These are phyloP conservation scores for Trinectes maculatus DNA, from an alignment of 2,113 vertebrate genomes.

Conservation along the genomic window DNA sequence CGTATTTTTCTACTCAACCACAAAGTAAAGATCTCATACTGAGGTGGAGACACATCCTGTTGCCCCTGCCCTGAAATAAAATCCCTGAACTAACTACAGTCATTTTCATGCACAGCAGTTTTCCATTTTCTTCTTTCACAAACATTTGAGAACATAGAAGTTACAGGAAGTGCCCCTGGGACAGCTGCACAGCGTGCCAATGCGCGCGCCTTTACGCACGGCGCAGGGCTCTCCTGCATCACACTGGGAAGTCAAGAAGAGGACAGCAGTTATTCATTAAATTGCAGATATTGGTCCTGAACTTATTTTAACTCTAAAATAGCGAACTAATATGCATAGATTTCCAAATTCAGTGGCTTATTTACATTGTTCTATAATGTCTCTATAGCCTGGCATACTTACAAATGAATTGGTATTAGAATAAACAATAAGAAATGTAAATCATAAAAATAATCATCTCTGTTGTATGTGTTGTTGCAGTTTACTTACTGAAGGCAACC, in stretches of 20 bases:
- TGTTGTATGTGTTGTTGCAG: neutral
- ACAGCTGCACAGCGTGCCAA: constrained; percentile 86
- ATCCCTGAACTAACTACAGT: neutral
- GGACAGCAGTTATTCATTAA: neutral
- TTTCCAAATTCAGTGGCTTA: no score
- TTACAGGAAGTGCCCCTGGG: constrained; percentile 83
- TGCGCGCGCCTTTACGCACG: constrained; percentile 83
- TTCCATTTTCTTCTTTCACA: constrained; percentile 59
- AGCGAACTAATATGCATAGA: no score
- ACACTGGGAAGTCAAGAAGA: constrained; percentile 74
- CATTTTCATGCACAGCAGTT: neutral
- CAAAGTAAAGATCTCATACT: constrained; percentile 19
- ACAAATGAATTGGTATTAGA: no score
- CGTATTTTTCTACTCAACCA: constrained; percentile 13
- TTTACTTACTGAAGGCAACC: constrained; percentile 81
- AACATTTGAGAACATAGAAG: constrained; percentile 85
- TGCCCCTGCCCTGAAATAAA: neutral
- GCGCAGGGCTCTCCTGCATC: constrained; percentile 82
- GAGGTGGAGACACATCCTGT: neutral
- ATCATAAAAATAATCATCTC: neutral
- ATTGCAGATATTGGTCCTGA: neutral
- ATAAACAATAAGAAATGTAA: no score
- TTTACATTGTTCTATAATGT: no score
- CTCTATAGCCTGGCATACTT: no score
- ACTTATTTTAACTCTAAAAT: no score